phyloP scores from a whole-genome alignment of 2,113 vertebrate species.

The Percina caprodes region DNA sequence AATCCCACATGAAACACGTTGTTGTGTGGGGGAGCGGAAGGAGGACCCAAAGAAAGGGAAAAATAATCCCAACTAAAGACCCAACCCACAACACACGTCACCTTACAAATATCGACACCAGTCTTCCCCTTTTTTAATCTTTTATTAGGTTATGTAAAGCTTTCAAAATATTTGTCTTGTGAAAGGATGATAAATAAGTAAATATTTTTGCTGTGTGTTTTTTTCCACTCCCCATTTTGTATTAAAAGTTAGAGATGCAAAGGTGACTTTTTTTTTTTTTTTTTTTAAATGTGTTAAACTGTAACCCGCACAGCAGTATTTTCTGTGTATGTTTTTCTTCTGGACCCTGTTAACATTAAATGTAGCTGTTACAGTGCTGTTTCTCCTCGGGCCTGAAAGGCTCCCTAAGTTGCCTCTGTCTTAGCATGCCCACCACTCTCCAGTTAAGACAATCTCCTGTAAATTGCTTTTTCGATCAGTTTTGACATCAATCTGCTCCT shows the following conservation, averaged over 20 bases:
- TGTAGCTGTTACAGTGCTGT: constrained; percentile 21
- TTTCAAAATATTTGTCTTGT: background rate
- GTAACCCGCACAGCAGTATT: background rate
- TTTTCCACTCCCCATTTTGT: background rate
- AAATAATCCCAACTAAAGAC: no score
- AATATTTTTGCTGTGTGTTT: background rate
- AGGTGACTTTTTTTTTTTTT: background rate
- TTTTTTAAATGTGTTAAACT: background rate
- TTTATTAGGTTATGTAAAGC: background rate
- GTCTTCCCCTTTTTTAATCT: background rate
- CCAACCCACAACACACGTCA: no score
- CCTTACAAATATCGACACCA: background rate
- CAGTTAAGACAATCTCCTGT: constrained; percentile 66
- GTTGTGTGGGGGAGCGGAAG: no score
- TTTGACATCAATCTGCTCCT: constrained; percentile 76
- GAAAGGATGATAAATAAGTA: background rate
- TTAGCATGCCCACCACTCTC: constrained; percentile 50
- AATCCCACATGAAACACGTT: constrained; percentile 18
- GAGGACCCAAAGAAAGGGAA: no score
- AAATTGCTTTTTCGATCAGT: constrained; percentile 79
- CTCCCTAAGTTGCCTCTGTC: constrained; percentile 30
- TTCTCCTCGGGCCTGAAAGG: constrained; percentile 30
- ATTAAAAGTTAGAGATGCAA: background rate
- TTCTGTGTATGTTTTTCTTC: background rate
- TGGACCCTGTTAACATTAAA: background rate